A percentile compares a stretch with the other conserved stretches of the same genome.
Conservation (phyloP, 2,797 vertebrate species). For the Crenichthys baileyi region DNA sequence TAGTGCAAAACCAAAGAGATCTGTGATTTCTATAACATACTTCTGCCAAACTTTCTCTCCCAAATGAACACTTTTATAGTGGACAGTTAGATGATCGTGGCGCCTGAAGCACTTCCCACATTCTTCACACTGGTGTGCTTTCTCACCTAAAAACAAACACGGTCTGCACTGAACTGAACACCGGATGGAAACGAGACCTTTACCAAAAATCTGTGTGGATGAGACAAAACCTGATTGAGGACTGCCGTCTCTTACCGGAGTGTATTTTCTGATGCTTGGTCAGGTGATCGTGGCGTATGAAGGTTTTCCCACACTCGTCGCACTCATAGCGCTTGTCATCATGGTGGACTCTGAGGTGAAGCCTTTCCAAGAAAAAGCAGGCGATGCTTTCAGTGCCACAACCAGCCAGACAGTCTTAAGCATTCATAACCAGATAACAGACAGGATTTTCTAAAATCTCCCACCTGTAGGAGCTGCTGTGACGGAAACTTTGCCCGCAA, state of each 20-base stretch:
- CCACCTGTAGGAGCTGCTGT: constrained; percentile 97
- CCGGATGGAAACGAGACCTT: neutral
- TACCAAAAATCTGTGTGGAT: neutral
- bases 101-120: constrained; percentile 98
- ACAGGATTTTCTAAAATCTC: neutral
- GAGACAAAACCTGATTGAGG: neutral
- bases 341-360: constrained; percentile 95
- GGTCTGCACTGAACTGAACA: neutral
- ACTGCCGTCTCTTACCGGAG: constrained; percentile 81
- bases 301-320: constrained; percentile 95
- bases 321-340: constrained; percentile 98
- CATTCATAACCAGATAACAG: neutral
- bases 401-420: neutral
- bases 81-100: constrained; percentile 95
- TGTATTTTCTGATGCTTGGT: constrained; percentile 99
- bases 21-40: constrained; percentile 73
- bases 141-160: constrained; percentile 85
- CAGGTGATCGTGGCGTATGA: constrained; percentile 96
- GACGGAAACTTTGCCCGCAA: constrained; percentile 97
- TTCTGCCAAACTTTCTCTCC: constrained; percentile 99
- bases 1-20: neutral
- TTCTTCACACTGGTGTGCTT: constrained; percentile 98
- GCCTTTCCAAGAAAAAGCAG: constrained; percentile 71
- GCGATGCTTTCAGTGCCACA: neutral
- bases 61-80: constrained; percentile 96